phyloP scores from a whole-genome alignment of 2,888 invertebrate genomes.

The Drosophila borealis region DNA sequence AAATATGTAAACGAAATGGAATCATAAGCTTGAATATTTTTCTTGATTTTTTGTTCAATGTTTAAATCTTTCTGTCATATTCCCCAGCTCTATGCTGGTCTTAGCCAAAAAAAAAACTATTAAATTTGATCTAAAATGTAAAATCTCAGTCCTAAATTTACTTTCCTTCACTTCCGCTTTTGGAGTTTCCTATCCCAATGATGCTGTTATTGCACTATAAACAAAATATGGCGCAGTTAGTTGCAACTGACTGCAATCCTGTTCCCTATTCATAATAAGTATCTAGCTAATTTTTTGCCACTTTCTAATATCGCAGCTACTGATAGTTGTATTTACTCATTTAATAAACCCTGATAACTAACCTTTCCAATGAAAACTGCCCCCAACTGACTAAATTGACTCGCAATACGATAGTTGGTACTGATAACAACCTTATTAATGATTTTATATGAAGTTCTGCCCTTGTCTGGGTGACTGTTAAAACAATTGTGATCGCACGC shows the following conservation, averaged over 20 bases:
- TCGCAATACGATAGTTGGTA: slow-evolving; percentile 21
- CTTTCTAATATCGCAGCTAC: neutral
- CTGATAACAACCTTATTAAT: slow-evolving; percentile 50
- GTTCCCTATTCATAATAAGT: neutral
- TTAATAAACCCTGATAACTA: slow-evolving; percentile 38
- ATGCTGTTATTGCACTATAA: neutral
- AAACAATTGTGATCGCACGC: slow-evolving; percentile 23
- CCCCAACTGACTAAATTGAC: slow-evolving; percentile 3
- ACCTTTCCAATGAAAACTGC: slow-evolving; percentile 31
- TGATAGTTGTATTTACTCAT: slow-evolving; percentile 19
- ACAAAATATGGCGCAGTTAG: neutral
- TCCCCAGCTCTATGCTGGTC: no score
- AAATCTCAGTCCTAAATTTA: no score
- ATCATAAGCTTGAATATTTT: no score
- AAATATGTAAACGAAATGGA: no score
- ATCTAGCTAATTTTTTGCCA: neutral
- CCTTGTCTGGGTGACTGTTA: slow-evolving; percentile 8
- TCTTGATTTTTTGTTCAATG: no score
- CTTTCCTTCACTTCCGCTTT: no score
- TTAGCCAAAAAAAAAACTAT: no score
- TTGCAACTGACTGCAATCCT: neutral
- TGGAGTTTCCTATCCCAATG: no score
- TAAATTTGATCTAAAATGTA: no score
- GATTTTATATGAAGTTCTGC: slow-evolving; percentile 41
- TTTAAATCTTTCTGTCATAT: no score